phyloP scores from a whole-genome alignment of 2,797 vertebrate genomes.

The Natrix natrix region DNA sequence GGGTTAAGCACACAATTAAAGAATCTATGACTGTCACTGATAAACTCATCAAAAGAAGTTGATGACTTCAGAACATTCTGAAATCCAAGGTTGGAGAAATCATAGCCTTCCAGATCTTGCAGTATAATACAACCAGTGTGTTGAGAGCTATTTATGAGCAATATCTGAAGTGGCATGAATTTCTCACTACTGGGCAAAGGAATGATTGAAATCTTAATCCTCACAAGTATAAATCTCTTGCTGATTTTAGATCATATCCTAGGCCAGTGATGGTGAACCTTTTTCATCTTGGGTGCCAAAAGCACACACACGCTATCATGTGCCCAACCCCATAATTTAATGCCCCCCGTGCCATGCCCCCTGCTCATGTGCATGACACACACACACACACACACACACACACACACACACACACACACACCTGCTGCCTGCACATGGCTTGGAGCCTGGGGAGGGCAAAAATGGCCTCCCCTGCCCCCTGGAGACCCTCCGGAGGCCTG shows the following conservation, averaged over 20 bases:
- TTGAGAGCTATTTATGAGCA: background rate
- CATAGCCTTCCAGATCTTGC: background rate
- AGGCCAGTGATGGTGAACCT: background rate
- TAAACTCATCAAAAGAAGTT: background rate
- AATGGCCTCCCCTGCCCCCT: no score
- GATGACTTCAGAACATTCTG: background rate
- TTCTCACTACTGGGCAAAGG: background rate
- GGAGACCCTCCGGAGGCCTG: no score
- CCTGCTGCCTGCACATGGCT: no score
- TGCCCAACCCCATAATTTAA: no score
- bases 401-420: no score
- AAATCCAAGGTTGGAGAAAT: background rate
- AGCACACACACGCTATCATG: no score
- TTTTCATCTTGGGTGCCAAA: no score
- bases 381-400: no score
- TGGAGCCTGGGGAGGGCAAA: no score
- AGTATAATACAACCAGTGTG: background rate
- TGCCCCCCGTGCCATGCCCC: no score
- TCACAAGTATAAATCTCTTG: background rate
- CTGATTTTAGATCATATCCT: background rate
- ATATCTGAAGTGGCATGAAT: background rate
- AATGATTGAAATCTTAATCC: background rate
- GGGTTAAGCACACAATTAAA: background rate
- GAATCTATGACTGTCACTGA: background rate
- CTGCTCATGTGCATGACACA: no score